Base-by-base conservation (phyloP, 2,888 invertebrate species). In the Eupsilia transversa region DNA sequence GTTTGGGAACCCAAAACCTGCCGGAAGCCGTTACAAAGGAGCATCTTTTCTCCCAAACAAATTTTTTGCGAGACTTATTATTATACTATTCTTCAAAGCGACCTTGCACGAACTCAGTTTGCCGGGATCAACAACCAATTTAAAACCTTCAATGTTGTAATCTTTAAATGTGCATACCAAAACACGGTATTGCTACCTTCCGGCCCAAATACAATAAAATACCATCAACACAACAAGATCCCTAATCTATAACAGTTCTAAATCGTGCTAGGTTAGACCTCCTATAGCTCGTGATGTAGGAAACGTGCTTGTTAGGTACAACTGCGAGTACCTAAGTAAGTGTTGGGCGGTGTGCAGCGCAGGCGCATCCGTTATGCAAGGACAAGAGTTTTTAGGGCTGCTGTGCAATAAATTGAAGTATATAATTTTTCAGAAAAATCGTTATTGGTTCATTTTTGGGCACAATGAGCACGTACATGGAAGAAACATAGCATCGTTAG, bases 321-420 rank as follows among this genome's bases (percentile, higher is more conserved):
- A n/a, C n/a, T n/a, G n/a, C n/a, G n/a, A n/a, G n/a, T 71, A 71
- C 2, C 10, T 17, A 46, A 67, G 77, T 57, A 23, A 41, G 69
- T 68, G 74, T 69, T 59, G 41, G 61, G 59, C 30, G 35, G 12
- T 49, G 57, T 30, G 72, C 67, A 27, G 49, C 64, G 61, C 66
- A 33, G 35, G 71, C 76, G 79, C 87, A 89, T 91, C 89, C 89
- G 89, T 89, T 88, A 90, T 85, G 89, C 92, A 91, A 92, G 92
- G 90, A 89, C 91, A 80, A 89, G 86, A 88, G 82, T 77, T 85
- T 85, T 80, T 86, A 79, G 74, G 80, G 83, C 77, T 84, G 78
- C 69, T 46, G 9, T 33, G 17, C 38, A 49, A 41, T 54, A 6
- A 46, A 27, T 23, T n/a, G n/a, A n/a, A n/a, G n/a, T n/a, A n/a